Evolutionary conservation across 2,888 invertebrate species (phyloP).

Genomic region (Drosophila helvetica): DNA sequence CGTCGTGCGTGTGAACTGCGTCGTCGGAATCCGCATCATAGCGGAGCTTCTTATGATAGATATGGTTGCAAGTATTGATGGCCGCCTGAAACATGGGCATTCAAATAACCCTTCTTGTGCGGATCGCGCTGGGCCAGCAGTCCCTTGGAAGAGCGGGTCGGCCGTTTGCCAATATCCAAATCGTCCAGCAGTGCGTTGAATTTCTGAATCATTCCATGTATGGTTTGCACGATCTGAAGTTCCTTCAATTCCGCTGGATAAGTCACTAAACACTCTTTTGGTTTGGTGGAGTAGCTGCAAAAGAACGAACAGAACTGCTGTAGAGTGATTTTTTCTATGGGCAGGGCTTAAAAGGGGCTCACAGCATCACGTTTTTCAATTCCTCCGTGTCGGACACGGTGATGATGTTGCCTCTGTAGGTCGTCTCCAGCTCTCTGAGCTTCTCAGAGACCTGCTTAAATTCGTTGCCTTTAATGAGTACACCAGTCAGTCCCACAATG

Average conservation of each 20-base stretch:
- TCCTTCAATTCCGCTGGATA: slow-evolving; percentile 38
- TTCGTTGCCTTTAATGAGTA: slow-evolving; percentile 91
- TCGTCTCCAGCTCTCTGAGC: slow-evolving; percentile 88
- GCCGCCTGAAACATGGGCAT: slow-evolving; percentile 74
- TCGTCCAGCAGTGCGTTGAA: slow-evolving; percentile 46
- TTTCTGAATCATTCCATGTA: slow-evolving; percentile 29
- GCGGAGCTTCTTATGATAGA: slow-evolving; percentile 85
- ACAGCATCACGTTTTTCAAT: slow-evolving; percentile 82
- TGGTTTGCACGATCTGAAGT: slow-evolving; percentile 30
- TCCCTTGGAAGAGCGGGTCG: slow-evolving; percentile 63
- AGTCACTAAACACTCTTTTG: slow-evolving; percentile 82
- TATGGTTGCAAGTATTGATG: slow-evolving; percentile 81
- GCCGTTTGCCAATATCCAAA: slow-evolving; percentile 65
- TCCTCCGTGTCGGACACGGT: slow-evolving; percentile 86
- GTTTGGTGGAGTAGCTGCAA: slow-evolving; percentile 86
- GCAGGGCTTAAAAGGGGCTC: slow-evolving; percentile 58
- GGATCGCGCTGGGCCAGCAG: slow-evolving; percentile 60
- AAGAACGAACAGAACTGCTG: neutral
- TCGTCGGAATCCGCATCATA: slow-evolving; percentile 74
- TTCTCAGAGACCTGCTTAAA: slow-evolving; percentile 85
- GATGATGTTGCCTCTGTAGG: slow-evolving; percentile 89
- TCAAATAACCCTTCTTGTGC: slow-evolving; percentile 84
- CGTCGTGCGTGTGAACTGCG: slow-evolving; percentile 43
- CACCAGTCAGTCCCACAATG: slow-evolving; percentile 94
- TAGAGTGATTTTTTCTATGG: neutral